Base-by-base conservation (phyloP, 2,113 vertebrate genomes). In the Hystrix brachyura region DNA sequence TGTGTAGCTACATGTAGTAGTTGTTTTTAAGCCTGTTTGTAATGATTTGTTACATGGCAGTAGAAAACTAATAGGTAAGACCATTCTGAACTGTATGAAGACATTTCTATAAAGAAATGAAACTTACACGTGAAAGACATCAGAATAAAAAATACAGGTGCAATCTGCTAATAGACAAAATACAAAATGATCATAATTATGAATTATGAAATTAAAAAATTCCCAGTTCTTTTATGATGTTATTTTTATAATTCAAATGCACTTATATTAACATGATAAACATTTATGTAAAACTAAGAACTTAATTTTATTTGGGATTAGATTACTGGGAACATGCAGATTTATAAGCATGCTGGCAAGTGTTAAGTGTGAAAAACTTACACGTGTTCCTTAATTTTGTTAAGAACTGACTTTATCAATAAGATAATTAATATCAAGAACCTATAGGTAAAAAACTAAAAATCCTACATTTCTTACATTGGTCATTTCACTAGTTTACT, bases 271-370 rank as follows among this genome's bases (percentile, higher is more conserved):
- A 69, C 88, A 4, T 53, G 93, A 86, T 88, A 57, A 93, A 67
- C 51, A 67, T 76, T 76, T 88, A 11, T 89, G 17, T 57, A 76
- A 96, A 95, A 74, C 7, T 84, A 76, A 64, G 34, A 95, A 83
- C 38, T 94, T 80, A 88, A 71, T 95, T 96, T 96, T 79, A 81
- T 91, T 95, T 89, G 55, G 72, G 43, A 90, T 96, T 96, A 79
- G 67, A 84, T 92, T 94, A 74, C 57, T 76, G 55, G 62, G 46
- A 95, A 67, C 79, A n/a, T 90, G 13, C 60, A 89, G 34, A 76
- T 71, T 94, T 38, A 23, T 67, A 67, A 57, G 21, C 25, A 71
- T 43, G 71, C 69, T 86, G 55, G 21, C 34, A 38, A 64, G 25
- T 29, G 11, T 91, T 95, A 90, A 7, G 69, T 62, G 27, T 94